A percentile compares a stretch with the other conserved stretches of the same genome.
These are phyloP conservation scores for Hermodice carunculata DNA, from an alignment of 2,888 invertebrate genomes.

Conservation along the genomic window DNA sequence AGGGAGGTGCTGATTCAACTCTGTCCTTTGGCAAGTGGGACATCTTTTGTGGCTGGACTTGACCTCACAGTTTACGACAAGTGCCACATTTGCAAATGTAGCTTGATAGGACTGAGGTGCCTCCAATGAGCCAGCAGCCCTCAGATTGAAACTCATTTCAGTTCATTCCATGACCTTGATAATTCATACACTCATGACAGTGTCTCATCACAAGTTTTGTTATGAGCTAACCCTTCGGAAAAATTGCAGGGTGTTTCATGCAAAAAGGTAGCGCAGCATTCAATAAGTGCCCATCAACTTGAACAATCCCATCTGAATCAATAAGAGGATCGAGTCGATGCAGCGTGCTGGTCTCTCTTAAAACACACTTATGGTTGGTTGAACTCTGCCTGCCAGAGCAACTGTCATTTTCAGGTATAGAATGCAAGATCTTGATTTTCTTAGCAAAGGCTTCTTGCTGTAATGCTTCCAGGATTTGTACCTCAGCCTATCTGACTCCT, in stretches of 20 bases:
- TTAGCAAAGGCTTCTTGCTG: neutral
- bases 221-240: neutral
- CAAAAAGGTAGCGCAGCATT: neutral
- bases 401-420: neutral
- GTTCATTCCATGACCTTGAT: constrained; percentile 41
- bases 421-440: neutral
- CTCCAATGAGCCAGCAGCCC: constrained; percentile 22
- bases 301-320: neutral
- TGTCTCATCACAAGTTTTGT: constrained; percentile 24
- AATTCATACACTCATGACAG: constrained; percentile 33
- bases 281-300: constrained; percentile 2
- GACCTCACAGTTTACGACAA: constrained; percentile 49
- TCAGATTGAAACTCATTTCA: constrained; percentile 35
- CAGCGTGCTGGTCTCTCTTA: neutral
- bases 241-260: constrained; percentile 5
- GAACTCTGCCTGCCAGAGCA: neutral
- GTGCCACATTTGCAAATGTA: constrained; percentile 45
- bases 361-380: neutral
- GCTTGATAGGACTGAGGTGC: neutral
- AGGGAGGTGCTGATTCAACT: constrained; percentile 42
- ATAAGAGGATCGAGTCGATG: neutral
- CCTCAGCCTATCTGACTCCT: too few species aligned
- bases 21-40: constrained; percentile 57
- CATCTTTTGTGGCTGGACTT: constrained; percentile 51
- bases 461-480: neutral